These are phyloP conservation scores for Mythimna pallens DNA, from an alignment of 2,888 invertebrate genomes.

Conservation along the genomic window DNA sequence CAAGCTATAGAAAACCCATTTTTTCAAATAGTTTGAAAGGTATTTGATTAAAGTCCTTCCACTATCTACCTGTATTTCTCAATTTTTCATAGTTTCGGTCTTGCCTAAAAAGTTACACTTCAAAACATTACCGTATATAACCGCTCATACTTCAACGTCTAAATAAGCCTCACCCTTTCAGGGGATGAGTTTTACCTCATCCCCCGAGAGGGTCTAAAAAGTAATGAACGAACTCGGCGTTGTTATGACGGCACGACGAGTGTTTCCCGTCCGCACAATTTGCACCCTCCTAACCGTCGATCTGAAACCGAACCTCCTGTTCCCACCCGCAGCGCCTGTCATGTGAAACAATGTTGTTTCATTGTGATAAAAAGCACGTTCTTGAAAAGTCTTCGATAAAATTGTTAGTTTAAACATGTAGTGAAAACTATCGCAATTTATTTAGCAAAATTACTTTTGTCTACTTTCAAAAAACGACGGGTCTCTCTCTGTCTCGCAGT, in stretches of 20 bases:
- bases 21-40: not conserved
- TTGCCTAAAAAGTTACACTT: not conserved
- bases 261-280: not conserved
- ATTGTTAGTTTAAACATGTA: not conserved
- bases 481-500: not conserved
- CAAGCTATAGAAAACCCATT: not conserved
- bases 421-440: too few relatives aligned
- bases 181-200: not conserved
- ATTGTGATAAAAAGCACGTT: not conserved
- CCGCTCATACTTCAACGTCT: not conserved
- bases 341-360: too few relatives aligned
- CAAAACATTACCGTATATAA: not conserved
- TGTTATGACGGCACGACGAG: constrained; percentile 11
- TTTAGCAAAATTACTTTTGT: not conserved
- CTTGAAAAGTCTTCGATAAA: not conserved
- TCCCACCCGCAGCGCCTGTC: constrained; percentile 4
- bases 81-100: not conserved
- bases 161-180: not conserved
- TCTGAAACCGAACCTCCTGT: not conserved
- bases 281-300: too few relatives aligned
- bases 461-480: too few relatives aligned
- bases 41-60: not conserved
- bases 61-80: not conserved
- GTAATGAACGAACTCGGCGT: constrained; percentile 1
- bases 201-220: not conserved